Conservation (phyloP, 1,140 invertebrate genomes). For the Lordiphosa mommai region DNA sequence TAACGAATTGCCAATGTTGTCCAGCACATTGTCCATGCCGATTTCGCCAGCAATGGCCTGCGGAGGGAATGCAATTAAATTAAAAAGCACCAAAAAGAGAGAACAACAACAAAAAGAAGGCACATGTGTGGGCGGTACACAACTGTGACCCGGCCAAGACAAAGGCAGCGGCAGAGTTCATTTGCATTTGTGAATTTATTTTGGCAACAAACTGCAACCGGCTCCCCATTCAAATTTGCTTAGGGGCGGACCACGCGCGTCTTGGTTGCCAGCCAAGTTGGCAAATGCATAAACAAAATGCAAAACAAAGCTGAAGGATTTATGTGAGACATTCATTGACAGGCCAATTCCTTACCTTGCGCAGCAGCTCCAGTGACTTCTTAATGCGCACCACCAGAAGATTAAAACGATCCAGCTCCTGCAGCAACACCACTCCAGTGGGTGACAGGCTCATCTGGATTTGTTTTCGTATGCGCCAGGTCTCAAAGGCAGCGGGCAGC, state of each 20-base stretch:
- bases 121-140: slow-evolving; percentile 49
- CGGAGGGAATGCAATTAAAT: slow-evolving; percentile 69
- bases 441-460: slow-evolving; percentile 89
- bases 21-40: slow-evolving; percentile 91
- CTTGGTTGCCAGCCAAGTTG: slow-evolving; percentile 67
- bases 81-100: too few relatives aligned
- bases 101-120: slow-evolving; percentile 34
- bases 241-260: slow-evolving; percentile 20
- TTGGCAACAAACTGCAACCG: slow-evolving; percentile 61
- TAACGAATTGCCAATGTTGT: slow-evolving; percentile 89
- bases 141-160: slow-evolving; percentile 39
- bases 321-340: slow-evolving; percentile 56
- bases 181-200: slow-evolving; percentile 74
- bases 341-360: slow-evolving; percentile 82
- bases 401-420: slow-evolving; percentile 94
- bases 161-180: slow-evolving; percentile 50
- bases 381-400: slow-evolving; percentile 87
- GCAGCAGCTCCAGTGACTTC: slow-evolving; percentile 85
- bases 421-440: slow-evolving; percentile 90
- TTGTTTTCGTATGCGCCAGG: slow-evolving; percentile 88
- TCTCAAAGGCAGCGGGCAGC: slow-evolving; percentile 87
- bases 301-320: slow-evolving; percentile 71
- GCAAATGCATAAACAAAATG: slow-evolving; percentile 71
- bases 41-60: slow-evolving; percentile 92
- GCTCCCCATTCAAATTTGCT: slow-evolving; percentile 43